Base-by-base conservation (phyloP, 2,113 vertebrate genomes). In the Anhinga anhinga region DNA sequence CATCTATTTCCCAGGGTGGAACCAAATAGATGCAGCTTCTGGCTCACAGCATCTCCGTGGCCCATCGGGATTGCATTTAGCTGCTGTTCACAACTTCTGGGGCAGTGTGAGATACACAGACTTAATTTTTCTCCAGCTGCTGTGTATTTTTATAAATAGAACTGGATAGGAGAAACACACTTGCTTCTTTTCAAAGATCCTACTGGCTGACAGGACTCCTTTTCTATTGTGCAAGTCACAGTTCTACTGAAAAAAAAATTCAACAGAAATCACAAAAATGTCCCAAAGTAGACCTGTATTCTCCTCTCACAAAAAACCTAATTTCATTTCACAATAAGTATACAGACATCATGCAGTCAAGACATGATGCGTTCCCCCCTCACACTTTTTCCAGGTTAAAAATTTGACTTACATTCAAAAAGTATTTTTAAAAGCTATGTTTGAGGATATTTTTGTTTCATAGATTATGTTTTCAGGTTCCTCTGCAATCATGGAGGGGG, bases 91-190 rank as follows among this genome's bases (percentile, higher is more conserved):
- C 86, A 89, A 84, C 94, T 95, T 89, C 86, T 95, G 76, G 88
- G 73, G 44, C 88, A 91, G 44, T 5, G 49, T 36, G 70, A 93
- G 76, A 55, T 58, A 62, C 55, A 86, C 74, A 81, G 90, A 83
- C 67, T 93, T 81, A 45, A 58, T 81, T 92, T 93, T 84, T 59
- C 13, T 2, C 91, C 86, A 95, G 88, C 73, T 86, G 91, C 61
- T 87, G 83, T 13, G 17, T 79, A 69, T 76, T 93, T 91, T 94
- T 87, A 85, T 95, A 94, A 95, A 90, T 85, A 91, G 93, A 96
- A 82, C 27, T 32, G 21, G 44, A 59, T 52, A 10, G 3, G 69
- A 89, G 83, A 93, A 84, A 84, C 77, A 92, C 65, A 55, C 53
- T 88, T 17, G 3, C 38, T 50, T 59, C 55, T 66, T 89, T 74